Evolutionary conservation across 1,140 invertebrate genomes (phyloP), one percentile per base, ranked within the genome.

Genomic region (Orchestia grillus): DNA sequence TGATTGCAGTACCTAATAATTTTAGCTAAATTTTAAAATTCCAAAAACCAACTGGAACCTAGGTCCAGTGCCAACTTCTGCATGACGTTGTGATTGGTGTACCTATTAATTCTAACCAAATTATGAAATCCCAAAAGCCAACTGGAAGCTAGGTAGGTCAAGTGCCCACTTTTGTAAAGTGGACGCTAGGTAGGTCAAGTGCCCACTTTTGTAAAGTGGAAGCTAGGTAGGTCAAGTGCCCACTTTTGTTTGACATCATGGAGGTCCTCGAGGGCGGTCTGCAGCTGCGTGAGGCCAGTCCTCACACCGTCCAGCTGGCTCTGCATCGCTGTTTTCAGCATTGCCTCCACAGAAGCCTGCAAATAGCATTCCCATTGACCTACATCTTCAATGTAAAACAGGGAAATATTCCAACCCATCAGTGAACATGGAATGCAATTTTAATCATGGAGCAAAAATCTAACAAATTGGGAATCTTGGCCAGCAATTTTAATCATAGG

Each of bases 251-350:
- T 98, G 57, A 98, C 98, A 77, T 98, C 97, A 96, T 98, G 97
- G 15, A 99, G 98, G 98, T 99, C 99, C 97, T 98, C 98, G 44
- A 99, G 97, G 88, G 99, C 98, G 47, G 98, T 98, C 97, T 99
- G 98, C 40, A 99, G 97, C 97, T 99, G 99, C 97, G 98, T 98
- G n/a, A 99, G 98, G 0, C 99, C 99, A 28, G 99, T 98, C 97
- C 98, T 98, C 0, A 99, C 99, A 0, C 99, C 99, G 98, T 99
- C 99, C 87, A 99, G 97, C 97, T 99, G 99, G 97, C 99, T 99
- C 97, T 99, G 99, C 98, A 99, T 99, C 15, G 99, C 99, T n/a
- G 99, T 99, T 97, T 99, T 99, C 41, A 99, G 97, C 98, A 99
- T 99, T 36, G 99, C 99, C 97, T 99, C 99, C 44, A 99, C 99